These are phyloP conservation scores for Cydia splendana DNA, from an alignment of 1,140 invertebrate species.

Conservation along the genomic window DNA sequence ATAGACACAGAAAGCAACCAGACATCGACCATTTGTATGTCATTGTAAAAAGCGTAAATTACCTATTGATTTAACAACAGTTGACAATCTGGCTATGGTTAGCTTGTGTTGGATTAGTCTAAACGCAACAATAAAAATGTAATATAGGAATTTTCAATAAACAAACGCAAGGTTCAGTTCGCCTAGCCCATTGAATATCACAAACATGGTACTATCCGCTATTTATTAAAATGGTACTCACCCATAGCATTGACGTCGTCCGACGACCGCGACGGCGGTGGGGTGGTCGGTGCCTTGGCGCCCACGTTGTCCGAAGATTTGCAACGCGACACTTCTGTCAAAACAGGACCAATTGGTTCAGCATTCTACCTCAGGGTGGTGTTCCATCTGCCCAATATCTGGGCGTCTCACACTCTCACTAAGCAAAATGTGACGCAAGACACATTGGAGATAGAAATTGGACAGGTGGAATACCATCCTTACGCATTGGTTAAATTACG, in stretches of 20 bases:
- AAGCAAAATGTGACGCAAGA: too few species aligned
- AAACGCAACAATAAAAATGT: too few species aligned
- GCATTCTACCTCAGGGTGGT: neutral
- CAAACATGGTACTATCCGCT: neutral
- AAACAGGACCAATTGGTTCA: slow-evolving; percentile 19
- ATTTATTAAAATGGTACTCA: slow-evolving; percentile 42
- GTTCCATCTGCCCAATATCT: too few species aligned
- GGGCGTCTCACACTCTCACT: too few species aligned
- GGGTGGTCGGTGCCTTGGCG: slow-evolving; percentile 55
- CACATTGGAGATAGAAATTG: too few species aligned
- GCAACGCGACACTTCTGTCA: slow-evolving; percentile 72
- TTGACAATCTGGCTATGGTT: too few species aligned
- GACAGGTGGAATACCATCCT: neutral
- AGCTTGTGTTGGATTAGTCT: too few species aligned
- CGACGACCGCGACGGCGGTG: slow-evolving; percentile 70
- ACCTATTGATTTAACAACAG: too few species aligned
- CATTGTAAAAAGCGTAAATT: too few species aligned
- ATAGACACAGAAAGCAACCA: too few species aligned
- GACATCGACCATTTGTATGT: too few species aligned
- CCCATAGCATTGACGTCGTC: slow-evolving; percentile 75
- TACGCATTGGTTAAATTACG: neutral
- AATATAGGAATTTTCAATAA: neutral
- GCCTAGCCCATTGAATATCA: slow-evolving; percentile 12
- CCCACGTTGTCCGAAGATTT: slow-evolving; percentile 75
- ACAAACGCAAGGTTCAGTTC: slow-evolving; percentile 12